Conservation (phyloP, 2,113 vertebrate genomes). For the Mixornis gularis region DNA sequence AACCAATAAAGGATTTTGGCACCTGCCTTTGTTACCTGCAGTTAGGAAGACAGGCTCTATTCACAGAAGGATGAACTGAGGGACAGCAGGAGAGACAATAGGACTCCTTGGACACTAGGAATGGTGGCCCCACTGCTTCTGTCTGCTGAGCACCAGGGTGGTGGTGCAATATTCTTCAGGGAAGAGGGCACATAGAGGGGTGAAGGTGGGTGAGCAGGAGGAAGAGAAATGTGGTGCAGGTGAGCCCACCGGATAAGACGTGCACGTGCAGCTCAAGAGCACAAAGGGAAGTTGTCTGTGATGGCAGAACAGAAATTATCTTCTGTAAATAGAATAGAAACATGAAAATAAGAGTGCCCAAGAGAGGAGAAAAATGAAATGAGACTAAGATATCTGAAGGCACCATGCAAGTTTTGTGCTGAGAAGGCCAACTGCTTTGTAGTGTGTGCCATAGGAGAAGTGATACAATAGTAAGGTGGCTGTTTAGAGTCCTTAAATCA, state of each 20-base stretch:
- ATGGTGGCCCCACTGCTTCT: background rate
- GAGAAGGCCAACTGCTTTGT: background rate
- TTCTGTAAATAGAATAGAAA: background rate
- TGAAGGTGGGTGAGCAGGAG: background rate
- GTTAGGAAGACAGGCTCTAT: background rate
- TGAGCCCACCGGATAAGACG: rapidly evolving
- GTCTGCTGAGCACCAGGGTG: background rate
- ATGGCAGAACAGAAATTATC: background rate
- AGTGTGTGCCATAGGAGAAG: background rate
- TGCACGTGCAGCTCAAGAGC: background rate
- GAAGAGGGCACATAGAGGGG: background rate
- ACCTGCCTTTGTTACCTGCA: background rate
- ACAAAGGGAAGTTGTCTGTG: background rate
- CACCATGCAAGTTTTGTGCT: background rate
- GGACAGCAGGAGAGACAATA: background rate
- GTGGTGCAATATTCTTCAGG: background rate
- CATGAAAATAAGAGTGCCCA: background rate
- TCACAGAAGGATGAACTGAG: background rate
- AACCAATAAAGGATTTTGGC: background rate
- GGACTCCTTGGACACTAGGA: background rate
- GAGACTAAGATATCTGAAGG: background rate
- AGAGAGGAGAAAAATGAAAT: background rate
- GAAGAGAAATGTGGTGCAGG: background rate
- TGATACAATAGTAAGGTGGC: background rate
- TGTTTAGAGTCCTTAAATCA: background rate